Evolutionary conservation across 2,888 invertebrate species (phyloP).

Genomic region (Zygogramma bicolorata): DNA sequence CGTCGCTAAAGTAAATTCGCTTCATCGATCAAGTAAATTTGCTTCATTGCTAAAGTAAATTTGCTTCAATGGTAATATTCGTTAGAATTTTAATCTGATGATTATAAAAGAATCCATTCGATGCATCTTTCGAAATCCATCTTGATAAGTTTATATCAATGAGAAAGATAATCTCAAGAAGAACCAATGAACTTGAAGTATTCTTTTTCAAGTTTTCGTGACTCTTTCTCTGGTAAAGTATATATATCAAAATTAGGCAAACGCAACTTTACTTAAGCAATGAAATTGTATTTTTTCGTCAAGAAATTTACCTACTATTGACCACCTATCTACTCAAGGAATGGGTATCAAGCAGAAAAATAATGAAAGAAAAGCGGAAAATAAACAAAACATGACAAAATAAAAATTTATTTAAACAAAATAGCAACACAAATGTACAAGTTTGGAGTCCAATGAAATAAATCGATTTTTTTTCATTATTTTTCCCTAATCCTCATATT

Average conservation of each 20-base stretch:
- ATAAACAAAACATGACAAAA: conserved; percentile 44
- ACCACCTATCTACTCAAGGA: conserved; percentile 15
- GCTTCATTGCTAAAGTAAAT: conserved; percentile 29
- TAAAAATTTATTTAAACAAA: conserved; percentile 49
- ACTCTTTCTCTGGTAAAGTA: too few species aligned
- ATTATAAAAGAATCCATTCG: too few species aligned
- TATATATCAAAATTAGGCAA: too few species aligned
- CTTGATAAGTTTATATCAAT: too few species aligned
- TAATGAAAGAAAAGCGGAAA: conserved; percentile 34
- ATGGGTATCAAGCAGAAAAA: conserved; percentile 35
- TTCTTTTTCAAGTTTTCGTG: too few species aligned
- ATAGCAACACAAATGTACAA: conserved; percentile 44
- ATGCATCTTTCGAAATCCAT: background rate
- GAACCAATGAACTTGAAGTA: too few species aligned
- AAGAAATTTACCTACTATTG: background rate
- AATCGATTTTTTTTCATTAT: conserved; percentile 38
- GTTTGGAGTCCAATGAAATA: conserved; percentile 26
- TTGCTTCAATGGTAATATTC: background rate
- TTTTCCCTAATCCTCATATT: conserved; percentile 33
- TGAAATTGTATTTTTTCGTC: background rate
- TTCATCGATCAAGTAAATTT: too few species aligned
- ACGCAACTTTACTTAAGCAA: conserved; percentile 18
- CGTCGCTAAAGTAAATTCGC: too few species aligned
- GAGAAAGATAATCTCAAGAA: too few species aligned
- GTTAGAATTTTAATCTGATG: background rate